Evolutionary conservation across 2,888 invertebrate genomes (phyloP).

Genomic region (Orchesella flavescens): DNA sequence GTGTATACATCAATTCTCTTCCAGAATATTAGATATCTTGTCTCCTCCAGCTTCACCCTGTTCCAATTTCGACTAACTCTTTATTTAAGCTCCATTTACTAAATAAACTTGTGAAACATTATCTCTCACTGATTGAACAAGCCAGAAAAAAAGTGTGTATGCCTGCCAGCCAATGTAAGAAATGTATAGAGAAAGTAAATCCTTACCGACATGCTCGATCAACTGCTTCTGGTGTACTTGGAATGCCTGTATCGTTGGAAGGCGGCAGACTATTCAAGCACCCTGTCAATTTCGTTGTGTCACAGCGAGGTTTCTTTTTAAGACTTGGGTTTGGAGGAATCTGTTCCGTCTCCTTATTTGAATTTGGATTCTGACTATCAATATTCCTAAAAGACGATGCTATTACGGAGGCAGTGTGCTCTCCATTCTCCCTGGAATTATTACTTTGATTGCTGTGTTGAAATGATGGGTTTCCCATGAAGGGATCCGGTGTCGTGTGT

Average conservation of each 20-base stretch:
- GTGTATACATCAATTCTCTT: too few relatives aligned
- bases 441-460: constrained; percentile 38
- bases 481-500: neutral
- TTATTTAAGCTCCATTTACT: too few relatives aligned
- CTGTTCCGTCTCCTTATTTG: constrained; percentile 11
- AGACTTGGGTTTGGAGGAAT: neutral
- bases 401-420: constrained; percentile 28
- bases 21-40: too few relatives aligned
- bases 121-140: too few relatives aligned
- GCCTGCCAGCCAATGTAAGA: too few relatives aligned
- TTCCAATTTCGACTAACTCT: too few relatives aligned
- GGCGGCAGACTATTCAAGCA: constrained; percentile 62
- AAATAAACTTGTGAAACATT: too few relatives aligned
- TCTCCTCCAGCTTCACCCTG: too few relatives aligned
- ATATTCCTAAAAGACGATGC: constrained; percentile 57
- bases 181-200: too few relatives aligned
- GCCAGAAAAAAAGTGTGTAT: too few relatives aligned
- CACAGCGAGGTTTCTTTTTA: constrained; percentile 4
- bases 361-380: constrained; percentile 28
- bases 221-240: constrained; percentile 54
- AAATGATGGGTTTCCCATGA: neutral
- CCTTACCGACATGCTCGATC: constrained; percentile 64
- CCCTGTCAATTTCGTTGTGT: constrained; percentile 14
- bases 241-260: constrained; percentile 60
- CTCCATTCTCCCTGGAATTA: constrained; percentile 19